Evolutionary conservation across 2,888 invertebrate genomes (phyloP).

Genomic region (Cephus runcator): DNA sequence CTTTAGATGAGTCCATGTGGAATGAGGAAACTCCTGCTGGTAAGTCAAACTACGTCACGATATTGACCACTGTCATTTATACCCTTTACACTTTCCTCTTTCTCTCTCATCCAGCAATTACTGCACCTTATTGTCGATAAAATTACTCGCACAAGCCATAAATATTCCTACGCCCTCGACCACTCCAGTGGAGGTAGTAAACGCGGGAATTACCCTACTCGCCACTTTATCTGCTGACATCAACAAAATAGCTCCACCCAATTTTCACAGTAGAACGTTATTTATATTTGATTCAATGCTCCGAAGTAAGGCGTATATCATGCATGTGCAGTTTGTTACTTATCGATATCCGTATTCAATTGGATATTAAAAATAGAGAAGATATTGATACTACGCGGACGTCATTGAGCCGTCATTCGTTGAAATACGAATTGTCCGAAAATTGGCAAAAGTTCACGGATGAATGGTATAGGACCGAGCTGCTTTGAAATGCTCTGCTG

Average conservation of each 20-base stretch:
- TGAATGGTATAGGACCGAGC: neutral
- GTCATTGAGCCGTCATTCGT: neutral
- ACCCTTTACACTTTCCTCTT: neutral
- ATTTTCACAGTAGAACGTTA: neutral
- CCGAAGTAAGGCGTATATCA: neutral
- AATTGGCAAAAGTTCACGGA: neutral
- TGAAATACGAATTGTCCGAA: neutral
- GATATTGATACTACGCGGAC: neutral
- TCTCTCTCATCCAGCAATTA: neutral
- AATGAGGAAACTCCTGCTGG: slow-evolving; percentile 92
- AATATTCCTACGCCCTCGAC: neutral
- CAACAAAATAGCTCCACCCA: neutral
- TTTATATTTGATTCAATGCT: neutral
- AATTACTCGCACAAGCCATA: neutral
- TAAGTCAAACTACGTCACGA: slow-evolving; percentile 68
- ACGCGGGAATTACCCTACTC: neutral
- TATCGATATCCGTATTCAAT: neutral
- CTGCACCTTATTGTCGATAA: neutral
- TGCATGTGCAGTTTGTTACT: neutral
- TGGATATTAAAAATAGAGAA: neutral
- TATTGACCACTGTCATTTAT: neutral
- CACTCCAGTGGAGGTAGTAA: neutral
- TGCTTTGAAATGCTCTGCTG: neutral
- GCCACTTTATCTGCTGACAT: neutral
- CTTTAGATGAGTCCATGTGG: slow-evolving; percentile 93